Base-by-base conservation (phyloP, 2,113 vertebrate genomes). In the Corydoras maculifer region DNA sequence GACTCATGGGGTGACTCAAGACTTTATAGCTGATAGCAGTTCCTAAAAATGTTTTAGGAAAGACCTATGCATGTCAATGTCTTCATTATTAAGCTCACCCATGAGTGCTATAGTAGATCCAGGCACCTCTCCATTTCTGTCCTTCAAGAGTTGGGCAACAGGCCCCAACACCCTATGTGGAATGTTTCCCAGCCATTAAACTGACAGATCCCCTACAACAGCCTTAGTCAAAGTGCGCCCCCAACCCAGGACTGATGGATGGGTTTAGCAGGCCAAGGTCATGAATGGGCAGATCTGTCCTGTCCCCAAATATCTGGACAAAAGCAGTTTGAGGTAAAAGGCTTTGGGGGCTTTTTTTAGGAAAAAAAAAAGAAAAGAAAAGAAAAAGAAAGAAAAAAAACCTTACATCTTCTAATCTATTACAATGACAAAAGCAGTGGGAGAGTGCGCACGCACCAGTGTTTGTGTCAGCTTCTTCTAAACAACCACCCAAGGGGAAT, bases 251-350 rank as follows among this genome's bases (percentile, higher is more conserved):
- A 57, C 86, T 88, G 89, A 91, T 89, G 88, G 88, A 91, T 89
- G 84, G 87, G 80, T 84, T 86, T 84, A 82, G 79, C 83, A 87
- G 86, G 82, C 85, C 85, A 88, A 88, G 89, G 87, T 90, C 85
- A 77, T 81, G 83, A 87, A 82, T 88, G 82, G 84, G 82, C 84
- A 86, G 84, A 88, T 90, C 85, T 70, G 84, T 87, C 85, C 83
- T 87, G 84, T 79, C 73, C 73, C 73, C 65, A 69, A 76, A 75
- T 77, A 74, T 79, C 73, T 72, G 84, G 81, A 79, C 83, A 63
- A 78, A 87, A 81, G 80, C 84, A 84, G 81, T 75, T 84, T 75
- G 85, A 90, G 81, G 84, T 86, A 86, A 84, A 87, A 85, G 76
- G 29, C 82, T 88, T 89, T 82, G 85, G 82, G 80, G 86, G 79